Evolutionary conservation across 2,113 vertebrate species (phyloP), one percentile per base, ranked within the genome.

Genomic region (human): DNA sequence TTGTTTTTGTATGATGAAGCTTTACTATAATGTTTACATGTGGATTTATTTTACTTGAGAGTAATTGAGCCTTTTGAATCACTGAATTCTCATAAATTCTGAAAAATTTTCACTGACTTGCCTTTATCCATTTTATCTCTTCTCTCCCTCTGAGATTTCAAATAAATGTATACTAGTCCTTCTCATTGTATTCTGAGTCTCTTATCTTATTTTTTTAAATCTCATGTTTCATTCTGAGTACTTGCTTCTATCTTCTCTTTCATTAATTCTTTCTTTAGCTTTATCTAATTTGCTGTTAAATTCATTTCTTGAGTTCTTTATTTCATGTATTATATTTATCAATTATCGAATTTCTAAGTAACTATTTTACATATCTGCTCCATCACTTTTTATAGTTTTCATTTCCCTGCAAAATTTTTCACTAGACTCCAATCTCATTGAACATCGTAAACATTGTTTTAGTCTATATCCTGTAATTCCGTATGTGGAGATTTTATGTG

Each of bases 341-440:
- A 86, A 5, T 86, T 85, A 23, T 81, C 89, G 27, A 91, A 59
- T 25, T 94, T 92, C 48, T 85, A 70, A 80, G 22, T 82, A 22
- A 40, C 14, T 70, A 32, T 82, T 86, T 59, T 79, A 59, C 20
- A 94, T 0, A 66, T 80, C 48, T 2, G 38, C 73, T 48, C 43
- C 25, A 45, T 78, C 8, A 43, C 14, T 96, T 97, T 93, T 48
- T 72, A 68, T 76, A 83, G 72, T 79, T 96, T 94, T 93, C 48
- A 66, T 57, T 96, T 92, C 30, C 23, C 25, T 70, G 8, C n/a
- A 38, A 45, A 35, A 80, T 45, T 52, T 93, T 90, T 73, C 55
- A 59, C 4, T 73, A 87, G 52, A 11, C 43, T 87, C 78, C 85
- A 48, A 68, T 85, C 40, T 89, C 16, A 38, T 59, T 79, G 79